Evolutionary conservation across 2,888 invertebrate species (phyloP).

Genomic region (Neoscelio sp.): DNA sequence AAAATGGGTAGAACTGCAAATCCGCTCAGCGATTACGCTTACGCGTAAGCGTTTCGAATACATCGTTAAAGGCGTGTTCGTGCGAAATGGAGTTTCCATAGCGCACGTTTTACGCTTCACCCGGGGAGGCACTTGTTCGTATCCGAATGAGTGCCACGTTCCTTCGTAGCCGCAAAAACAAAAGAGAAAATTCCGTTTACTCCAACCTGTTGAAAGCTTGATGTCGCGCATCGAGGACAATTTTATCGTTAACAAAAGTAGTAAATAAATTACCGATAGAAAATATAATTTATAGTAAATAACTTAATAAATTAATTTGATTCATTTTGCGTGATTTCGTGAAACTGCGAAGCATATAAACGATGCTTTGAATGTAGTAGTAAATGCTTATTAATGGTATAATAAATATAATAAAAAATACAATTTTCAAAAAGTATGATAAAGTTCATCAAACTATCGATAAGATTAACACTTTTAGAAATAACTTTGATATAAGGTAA

Average conservation of each 20-base stretch:
- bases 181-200: constrained; percentile 74
- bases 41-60: constrained; percentile 54
- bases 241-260: constrained; percentile 31
- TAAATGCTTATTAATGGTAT: too few species aligned
- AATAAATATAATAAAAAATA: too few species aligned
- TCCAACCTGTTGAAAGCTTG: constrained; percentile 75
- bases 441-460: too few species aligned
- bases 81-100: constrained; percentile 76
- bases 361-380: too few species aligned
- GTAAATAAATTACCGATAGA: constrained; percentile 15
- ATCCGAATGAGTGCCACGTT: constrained; percentile 66
- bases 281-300: background rate
- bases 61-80: constrained; percentile 69
- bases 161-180: constrained; percentile 62
- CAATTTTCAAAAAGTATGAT: too few species aligned
- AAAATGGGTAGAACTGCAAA: constrained; percentile 51
- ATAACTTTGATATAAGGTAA: too few species aligned
- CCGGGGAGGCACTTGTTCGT: constrained; percentile 66
- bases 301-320: background rate
- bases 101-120: constrained; percentile 73
- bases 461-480: too few species aligned
- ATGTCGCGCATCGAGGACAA: constrained; percentile 39
- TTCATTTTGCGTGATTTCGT: too few species aligned
- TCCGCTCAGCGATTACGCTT: constrained; percentile 55
- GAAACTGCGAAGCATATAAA: too few species aligned